Base-by-base conservation (phyloP, 2,797 vertebrate genomes). In the Gobio occitaniae region DNA sequence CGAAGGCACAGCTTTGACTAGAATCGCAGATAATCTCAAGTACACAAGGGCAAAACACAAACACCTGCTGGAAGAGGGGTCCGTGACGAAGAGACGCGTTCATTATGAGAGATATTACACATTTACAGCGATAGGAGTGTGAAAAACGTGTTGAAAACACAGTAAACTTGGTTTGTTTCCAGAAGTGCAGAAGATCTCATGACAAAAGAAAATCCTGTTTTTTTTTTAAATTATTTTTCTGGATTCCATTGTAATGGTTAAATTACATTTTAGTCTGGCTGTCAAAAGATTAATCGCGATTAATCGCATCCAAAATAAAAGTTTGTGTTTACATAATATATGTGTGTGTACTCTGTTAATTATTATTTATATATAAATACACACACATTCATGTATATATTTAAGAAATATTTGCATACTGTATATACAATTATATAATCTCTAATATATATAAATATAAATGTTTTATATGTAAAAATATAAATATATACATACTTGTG, bases 1-100 rank as follows among this genome's bases (percentile, higher is more conserved):
- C 81, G 79, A 88, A 76, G 87, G 78, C 88, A 68, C 52, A 94
- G 95, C 92, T 95, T 95, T 94, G 95, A 93, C 95, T 95, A 94
- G 90, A 48, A 36, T 75, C 68, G 4, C 89, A 87, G 95, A 96
- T 95, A 95, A 92, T 80, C 88, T 91, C 90, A 92, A 95, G 94
- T 92, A 94, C 92, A 86, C 85, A 12, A 83, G 89, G 89, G 90
- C 89, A 89, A 92, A 95, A 95, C 93, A 93, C 94, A 85, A 86
- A 82, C 66, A 90, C 88, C 89, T 85, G 86, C 77, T 25, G 25
- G 25, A 82, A 78, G 19, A 36, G 25, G 21, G 50, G 56, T 3
- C 16, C 21, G 6, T 36, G 56, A 83, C 1, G 3, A 21, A 36
- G 13, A 44, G 72, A 72, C 11, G 5, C 6, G 12, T 29, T 63